A percentile compares a stretch with the other conserved stretches of the same genome.
Conservation (phyloP, 2,113 vertebrate genomes). For the Scopus umbretta region DNA sequence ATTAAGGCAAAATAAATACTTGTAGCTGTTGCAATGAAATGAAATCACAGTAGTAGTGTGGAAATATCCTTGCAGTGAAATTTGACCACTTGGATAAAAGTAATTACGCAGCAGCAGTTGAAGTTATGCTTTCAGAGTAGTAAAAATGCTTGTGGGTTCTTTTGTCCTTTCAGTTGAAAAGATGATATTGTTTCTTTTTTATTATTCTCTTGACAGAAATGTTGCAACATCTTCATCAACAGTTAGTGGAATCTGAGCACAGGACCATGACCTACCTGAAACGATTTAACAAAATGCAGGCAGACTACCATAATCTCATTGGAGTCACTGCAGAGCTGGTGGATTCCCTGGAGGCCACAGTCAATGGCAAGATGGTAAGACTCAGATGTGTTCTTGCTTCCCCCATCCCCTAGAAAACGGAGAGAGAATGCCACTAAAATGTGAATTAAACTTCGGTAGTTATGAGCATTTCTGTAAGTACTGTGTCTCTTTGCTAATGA, state of each 20-base stretch:
- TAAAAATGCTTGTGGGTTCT: not conserved
- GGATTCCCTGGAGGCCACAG: slow-evolving; percentile 87
- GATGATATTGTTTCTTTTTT: not conserved
- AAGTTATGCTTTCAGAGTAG: not conserved
- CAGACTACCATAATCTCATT: slow-evolving; percentile 88
- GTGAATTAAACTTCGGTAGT: fast-evolving
- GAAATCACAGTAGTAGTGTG: not conserved
- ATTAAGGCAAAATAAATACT: not conserved
- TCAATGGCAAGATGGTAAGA: slow-evolving; percentile 91
- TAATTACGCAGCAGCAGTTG: not conserved
- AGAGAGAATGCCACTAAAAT: not conserved
- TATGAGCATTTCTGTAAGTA: not conserved
- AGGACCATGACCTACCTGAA: slow-evolving; percentile 75
- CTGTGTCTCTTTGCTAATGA: not conserved
- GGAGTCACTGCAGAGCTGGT: slow-evolving; percentile 91
- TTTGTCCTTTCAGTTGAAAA: not conserved
- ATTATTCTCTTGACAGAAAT: slow-evolving; percentile 67
- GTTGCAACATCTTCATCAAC: slow-evolving; percentile 81
- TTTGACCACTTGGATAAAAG: not conserved
- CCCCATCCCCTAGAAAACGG: not conserved
- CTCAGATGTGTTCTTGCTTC: not conserved
- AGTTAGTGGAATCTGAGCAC: slow-evolving; percentile 82
- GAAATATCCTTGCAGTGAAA: not conserved
- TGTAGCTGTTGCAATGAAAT: not conserved
- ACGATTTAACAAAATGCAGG: slow-evolving; percentile 82